Percentiles rank a stretch among this genome's conserved stretches.
Conservation (phyloP, 2,797 vertebrate genomes). For the Myotis myotis region DNA sequence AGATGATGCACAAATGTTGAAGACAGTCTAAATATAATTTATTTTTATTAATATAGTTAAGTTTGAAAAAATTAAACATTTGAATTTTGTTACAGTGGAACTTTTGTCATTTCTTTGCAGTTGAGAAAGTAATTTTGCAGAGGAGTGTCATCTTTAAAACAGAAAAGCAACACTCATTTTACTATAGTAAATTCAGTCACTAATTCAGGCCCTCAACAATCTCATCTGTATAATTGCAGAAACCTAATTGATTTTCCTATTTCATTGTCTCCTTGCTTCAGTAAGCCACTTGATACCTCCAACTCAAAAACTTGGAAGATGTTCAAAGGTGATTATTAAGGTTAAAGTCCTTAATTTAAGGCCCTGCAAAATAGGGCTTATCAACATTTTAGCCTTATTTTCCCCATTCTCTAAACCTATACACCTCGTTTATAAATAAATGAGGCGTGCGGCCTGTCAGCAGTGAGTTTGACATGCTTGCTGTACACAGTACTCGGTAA, state of each 20-base stretch:
- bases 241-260: background rate
- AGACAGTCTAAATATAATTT: constrained; percentile 73
- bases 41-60: constrained; percentile 75
- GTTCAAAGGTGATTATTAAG: background rate
- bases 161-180: background rate
- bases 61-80: constrained; percentile 74
- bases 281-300: background rate
- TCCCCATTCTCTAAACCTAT: background rate
- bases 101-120: constrained; percentile 51
- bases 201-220: background rate
- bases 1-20: constrained; percentile 76
- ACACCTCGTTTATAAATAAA: no score
- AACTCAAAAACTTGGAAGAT: background rate
- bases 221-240: background rate
- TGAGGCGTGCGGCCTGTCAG: no score
- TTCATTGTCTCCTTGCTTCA: background rate
- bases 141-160: background rate
- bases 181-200: background rate
- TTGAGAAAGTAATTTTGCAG: constrained; percentile 36
- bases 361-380: background rate
- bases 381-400: background rate
- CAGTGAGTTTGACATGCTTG: no score
- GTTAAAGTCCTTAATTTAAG: background rate
- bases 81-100: constrained; percentile 68
- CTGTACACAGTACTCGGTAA: background rate